Evolutionary conservation across 2,888 invertebrate genomes (phyloP).

Genomic region (Neocrepidodera transversa): DNA sequence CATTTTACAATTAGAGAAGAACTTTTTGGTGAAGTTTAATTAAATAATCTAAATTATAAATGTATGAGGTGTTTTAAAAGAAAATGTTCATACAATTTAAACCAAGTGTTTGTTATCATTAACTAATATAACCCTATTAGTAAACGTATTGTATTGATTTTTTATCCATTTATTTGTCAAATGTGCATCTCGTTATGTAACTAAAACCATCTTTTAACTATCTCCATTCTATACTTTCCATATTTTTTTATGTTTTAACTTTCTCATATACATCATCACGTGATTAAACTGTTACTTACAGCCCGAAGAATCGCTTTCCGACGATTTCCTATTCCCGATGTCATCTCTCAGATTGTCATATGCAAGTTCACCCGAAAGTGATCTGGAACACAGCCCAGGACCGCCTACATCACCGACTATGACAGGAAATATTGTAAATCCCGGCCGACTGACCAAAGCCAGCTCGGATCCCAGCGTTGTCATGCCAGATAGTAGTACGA

Average conservation of each 20-base stretch:
- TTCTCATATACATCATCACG: slow-evolving; percentile 15
- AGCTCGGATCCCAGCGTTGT: slow-evolving; percentile 96
- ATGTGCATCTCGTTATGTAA: too few species aligned
- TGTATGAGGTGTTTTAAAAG: too few species aligned
- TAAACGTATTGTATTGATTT: too few species aligned
- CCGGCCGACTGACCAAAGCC: slow-evolving; percentile 70
- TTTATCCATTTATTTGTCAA: too few species aligned
- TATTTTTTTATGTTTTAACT: slow-evolving; percentile 10
- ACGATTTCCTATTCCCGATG: slow-evolving; percentile 99
- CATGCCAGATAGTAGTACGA: slow-evolving; percentile 83
- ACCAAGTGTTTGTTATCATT: too few species aligned
- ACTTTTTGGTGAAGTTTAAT: slow-evolving; percentile 49
- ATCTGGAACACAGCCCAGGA: slow-evolving; percentile 85
- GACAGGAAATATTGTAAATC: slow-evolving; percentile 66
- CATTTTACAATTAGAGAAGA: slow-evolving; percentile 48
- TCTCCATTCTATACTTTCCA: not conserved
- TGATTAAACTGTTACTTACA: slow-evolving; percentile 60
- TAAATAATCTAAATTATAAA: not conserved
- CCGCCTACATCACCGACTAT: slow-evolving; percentile 66
- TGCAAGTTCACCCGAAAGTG: slow-evolving; percentile 95
- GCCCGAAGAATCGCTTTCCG: slow-evolving; percentile 96
- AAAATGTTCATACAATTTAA: too few species aligned
- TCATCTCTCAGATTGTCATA: slow-evolving; percentile 92
- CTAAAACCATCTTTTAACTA: not conserved
- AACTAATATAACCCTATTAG: too few species aligned